Base-by-base conservation (phyloP, 2,113 vertebrate species). In the Passer domesticus region DNA sequence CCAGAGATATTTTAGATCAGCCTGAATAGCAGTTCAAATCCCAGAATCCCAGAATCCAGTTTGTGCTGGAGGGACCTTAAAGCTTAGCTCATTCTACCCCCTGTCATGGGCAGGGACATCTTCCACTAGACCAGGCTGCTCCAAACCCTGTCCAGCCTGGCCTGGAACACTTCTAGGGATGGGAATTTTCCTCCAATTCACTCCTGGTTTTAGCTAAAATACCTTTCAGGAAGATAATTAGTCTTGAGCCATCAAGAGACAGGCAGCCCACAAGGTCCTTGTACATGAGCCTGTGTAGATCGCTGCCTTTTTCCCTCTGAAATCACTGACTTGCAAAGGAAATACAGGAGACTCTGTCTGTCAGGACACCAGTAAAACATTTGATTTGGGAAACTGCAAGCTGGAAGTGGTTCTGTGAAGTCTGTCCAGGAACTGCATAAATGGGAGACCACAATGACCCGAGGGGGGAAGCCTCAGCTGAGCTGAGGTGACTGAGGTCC, bases 401-500 rank as follows among this genome's bases (percentile, higher is more conserved):
- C 39, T 83, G 75, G 7, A 69, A 56, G 39, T 22, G 46, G 25
- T 75, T 82, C 47, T 82, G 46, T 46, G 30, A 41, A 25, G 35
- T 52, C 50, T 85, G 8, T 49, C 25, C 68, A 50, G 53, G 52
- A 89, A 6, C 24, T 93, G 72, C 58, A 43, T 70, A 5, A 44
- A n/a, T 43, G 52, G n/a, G 56, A 83, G 52, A 62, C 4, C 22
- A 35, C 21, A 47, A 2, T 1, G 4, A 43, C 52, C 30, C 0
- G 0, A 28, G 31, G 23, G 27, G 35, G 17, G 21, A 50, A 46
- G 6, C 21, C 8, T 28, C 44, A 52, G 24, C 52, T 76, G n/a
- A 33, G 14, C 28, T 67, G 67, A 39, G 37, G 46, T 78, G 37
- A 3, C 35, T n/a, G 62, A 62, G 28, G 15, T 68, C 63, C 39